A percentile compares a stretch with the other conserved stretches of the same genome.
Conservation (phyloP, 2,113 vertebrate species). For the Cynoglossus semilaevis region DNA sequence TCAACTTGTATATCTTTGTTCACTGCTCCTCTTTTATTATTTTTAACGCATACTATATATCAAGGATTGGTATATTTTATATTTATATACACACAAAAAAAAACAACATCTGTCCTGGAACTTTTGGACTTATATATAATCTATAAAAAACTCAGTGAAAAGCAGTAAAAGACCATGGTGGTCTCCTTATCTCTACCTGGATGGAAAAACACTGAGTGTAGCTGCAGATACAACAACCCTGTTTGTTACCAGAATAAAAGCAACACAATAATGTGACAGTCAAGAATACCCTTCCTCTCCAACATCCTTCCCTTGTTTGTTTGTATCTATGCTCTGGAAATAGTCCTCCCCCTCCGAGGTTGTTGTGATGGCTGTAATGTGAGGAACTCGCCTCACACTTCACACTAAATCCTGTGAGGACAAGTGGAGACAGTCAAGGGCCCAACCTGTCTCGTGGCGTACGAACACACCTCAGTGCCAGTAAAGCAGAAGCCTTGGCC, state of each 20-base stretch:
- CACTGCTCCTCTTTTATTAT: no score
- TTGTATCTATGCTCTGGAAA: slow-evolving; percentile 56
- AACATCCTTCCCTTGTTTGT: slow-evolving; percentile 77
- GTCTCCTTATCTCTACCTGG: slow-evolving; percentile 6
- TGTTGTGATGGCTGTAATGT: slow-evolving; percentile 24
- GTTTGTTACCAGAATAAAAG: slow-evolving; percentile 8
- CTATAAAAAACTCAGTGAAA: no score
- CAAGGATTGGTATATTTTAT: no score
- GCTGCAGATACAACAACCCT: slow-evolving; percentile 22
- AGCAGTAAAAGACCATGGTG: background rate
- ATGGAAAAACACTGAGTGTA: slow-evolving; percentile 46
- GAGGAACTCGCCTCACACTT: slow-evolving; percentile 13
- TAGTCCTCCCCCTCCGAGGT: slow-evolving; percentile 34
- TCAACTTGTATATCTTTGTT: no score
- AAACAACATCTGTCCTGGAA: no score
- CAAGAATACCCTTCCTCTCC: slow-evolving; percentile 6
- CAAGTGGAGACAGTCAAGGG: slow-evolving; percentile 27
- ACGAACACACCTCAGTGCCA: slow-evolving; percentile 45
- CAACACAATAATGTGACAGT: slow-evolving; percentile 31
- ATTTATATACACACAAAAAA: no score
- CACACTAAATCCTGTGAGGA: slow-evolving; percentile 27
- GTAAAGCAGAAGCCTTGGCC: slow-evolving; percentile 33
- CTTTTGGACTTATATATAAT: no score
- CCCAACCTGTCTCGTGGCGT: slow-evolving; percentile 12
- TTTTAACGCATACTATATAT: no score